Base-by-base conservation (phyloP, 2,113 vertebrate genomes). In the Crotalus helleri region DNA sequence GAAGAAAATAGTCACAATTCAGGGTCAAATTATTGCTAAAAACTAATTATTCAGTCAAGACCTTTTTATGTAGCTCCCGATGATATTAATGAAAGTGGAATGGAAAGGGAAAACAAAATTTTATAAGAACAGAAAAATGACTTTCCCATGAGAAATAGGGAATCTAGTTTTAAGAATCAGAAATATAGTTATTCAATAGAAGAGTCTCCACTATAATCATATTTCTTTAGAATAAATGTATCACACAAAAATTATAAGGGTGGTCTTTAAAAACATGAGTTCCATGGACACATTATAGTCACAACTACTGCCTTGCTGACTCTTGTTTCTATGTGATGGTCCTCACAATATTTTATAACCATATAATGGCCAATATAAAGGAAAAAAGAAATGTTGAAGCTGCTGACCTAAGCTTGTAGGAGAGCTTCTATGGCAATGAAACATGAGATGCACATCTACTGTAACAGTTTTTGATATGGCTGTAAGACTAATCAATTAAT, bases 1-100 rank as follows among this genome's bases (percentile, higher is more conserved):
- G 15, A 92, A 15, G 87, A 29, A 74, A 92, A 89, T 46, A 74
- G 90, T 9, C 23, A 91, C 64, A 95, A 94, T 91, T 51, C 86
- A 0, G 86, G 4, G 33, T 81, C 51, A 93, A 90, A 93, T 5
- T 92, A 74, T 21, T 44, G 46, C 87, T 90, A 58, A 69, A 29
- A 87, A 23, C n/a, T 54, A 55, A 91, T 74, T 24, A 87, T 85
- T 81, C 81, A 74, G 51, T 87, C 69, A 51, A 61, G 15, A 55
- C 58, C 85, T 10, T 57, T 81, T 26, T 3, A 46, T 26, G 19
- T 24, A 90, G 54, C 91, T 7, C 92, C 93, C 44, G 57, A 51
- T 92, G 86, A 59, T 0, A 91, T 4, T 11, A 95, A 24, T 61
- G 92, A 10, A 53, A 85, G 1, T 57, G 94, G 85, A 0, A 86